A percentile compares a stretch with the other conserved stretches of the same genome.
Conservation (phyloP, 2,888 invertebrate genomes). For the Deilephila porcellus region DNA sequence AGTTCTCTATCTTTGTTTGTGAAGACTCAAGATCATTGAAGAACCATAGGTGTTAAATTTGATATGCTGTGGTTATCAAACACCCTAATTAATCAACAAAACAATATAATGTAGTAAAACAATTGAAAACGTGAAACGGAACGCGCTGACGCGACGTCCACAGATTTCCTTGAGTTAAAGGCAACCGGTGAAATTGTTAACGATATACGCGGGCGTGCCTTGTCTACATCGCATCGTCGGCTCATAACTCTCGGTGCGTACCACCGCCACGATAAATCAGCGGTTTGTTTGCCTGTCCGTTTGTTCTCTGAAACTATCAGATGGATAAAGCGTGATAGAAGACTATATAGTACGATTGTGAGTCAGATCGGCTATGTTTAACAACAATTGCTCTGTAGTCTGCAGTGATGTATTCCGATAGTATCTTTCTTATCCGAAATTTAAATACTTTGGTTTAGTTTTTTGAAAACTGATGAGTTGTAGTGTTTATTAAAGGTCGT, state of each 20-base stretch:
- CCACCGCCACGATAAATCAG: not conserved
- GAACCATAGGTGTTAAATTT: no score
- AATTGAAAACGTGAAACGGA: not conserved
- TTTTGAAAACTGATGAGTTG: no score
- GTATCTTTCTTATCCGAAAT: no score
- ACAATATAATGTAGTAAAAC: not conserved
- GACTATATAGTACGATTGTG: not conserved
- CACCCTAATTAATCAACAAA: not conserved
- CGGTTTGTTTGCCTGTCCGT: constrained; percentile 9
- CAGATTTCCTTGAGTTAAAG: constrained; percentile 18
- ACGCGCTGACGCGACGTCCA: not conserved
- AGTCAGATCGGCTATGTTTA: no score
- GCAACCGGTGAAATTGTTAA: constrained; percentile 24
- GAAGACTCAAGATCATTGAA: no score
- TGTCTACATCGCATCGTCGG: constrained; percentile 10
- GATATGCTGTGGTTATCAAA: not conserved
- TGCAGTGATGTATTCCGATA: no score
- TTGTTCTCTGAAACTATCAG: not conserved
- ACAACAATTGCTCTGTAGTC: no score
- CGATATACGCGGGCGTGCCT: constrained; percentile 16
- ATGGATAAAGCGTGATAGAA: not conserved
- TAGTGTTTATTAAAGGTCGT: no score
- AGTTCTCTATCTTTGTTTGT: no score
- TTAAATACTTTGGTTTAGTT: no score
- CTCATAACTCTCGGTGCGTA: not conserved